phyloP scores from a whole-genome alignment of 2,797 vertebrate species.

The Ficedula albicollis region DNA sequence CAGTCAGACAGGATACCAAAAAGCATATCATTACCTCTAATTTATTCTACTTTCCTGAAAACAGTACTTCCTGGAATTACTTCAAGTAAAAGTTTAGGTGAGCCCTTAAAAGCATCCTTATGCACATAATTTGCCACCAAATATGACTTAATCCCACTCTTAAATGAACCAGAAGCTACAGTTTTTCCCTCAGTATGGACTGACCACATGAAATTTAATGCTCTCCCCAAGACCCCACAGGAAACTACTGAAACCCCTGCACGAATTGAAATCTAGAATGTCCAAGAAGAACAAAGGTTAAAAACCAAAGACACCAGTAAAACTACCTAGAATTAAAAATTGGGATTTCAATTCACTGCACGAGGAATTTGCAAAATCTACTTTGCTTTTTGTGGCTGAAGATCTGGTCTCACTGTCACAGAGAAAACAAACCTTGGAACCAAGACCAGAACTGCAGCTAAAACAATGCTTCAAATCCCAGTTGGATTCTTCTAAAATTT shows the following conservation, averaged over 20 bases:
- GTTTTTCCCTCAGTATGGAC: neutral
- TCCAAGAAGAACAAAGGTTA: neutral
- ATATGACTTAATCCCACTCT: neutral
- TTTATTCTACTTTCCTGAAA: neutral
- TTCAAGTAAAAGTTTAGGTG: neutral
- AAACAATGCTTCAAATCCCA: neutral
- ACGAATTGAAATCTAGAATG: neutral
- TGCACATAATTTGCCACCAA: neutral
- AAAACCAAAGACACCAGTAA: neutral
- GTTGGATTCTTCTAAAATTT: neutral
- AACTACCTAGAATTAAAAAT: neutral
- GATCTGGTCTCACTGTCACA: neutral
- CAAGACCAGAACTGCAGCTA: neutral
- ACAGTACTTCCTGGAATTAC: neutral
- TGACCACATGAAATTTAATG: neutral
- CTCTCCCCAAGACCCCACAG: neutral
- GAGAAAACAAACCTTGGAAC: neutral
- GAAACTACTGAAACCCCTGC: neutral
- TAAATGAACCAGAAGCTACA: neutral
- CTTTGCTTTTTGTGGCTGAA: neutral
- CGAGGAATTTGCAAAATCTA: neutral
- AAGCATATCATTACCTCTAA: neutral
- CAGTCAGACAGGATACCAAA: neutral
- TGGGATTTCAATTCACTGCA: neutral
- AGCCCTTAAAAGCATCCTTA: neutral